Evolutionary conservation across 2,888 invertebrate genomes (phyloP).

Genomic region (Oligia strigilis): DNA sequence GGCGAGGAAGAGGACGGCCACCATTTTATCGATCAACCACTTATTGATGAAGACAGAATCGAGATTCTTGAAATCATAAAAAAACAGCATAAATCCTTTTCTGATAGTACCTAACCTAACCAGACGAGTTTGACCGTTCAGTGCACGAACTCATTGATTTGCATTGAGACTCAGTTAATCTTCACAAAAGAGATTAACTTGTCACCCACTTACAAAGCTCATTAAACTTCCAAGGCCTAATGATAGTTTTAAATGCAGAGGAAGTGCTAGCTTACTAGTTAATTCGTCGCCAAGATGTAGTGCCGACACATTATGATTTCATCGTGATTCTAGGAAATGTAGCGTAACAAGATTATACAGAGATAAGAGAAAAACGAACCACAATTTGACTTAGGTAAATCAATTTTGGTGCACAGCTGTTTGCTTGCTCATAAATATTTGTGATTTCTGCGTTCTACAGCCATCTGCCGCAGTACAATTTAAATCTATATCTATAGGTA

Average conservation of each 20-base stretch:
- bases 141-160: constrained; percentile 12
- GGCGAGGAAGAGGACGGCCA: too few species aligned
- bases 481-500: background rate
- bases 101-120: background rate
- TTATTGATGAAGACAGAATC: too few species aligned
- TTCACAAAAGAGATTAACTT: constrained; percentile 2
- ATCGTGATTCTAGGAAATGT: background rate
- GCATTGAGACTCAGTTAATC: background rate
- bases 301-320: background rate
- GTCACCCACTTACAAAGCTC: background rate
- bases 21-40: too few species aligned
- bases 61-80: too few species aligned
- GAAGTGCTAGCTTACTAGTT: background rate
- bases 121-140: background rate
- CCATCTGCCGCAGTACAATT: constrained; percentile 27
- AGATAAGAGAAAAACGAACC: background rate
- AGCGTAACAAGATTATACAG: background rate
- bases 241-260: constrained; percentile 36
- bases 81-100: background rate
- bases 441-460: background rate
- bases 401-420: background rate
- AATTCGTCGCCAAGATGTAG: background rate
- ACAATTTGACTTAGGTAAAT: background rate
- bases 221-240: background rate
- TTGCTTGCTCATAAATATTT: constrained; percentile 18